phyloP scores from a whole-genome alignment of 2,888 invertebrate species.

The Rhabditoides inermis region DNA sequence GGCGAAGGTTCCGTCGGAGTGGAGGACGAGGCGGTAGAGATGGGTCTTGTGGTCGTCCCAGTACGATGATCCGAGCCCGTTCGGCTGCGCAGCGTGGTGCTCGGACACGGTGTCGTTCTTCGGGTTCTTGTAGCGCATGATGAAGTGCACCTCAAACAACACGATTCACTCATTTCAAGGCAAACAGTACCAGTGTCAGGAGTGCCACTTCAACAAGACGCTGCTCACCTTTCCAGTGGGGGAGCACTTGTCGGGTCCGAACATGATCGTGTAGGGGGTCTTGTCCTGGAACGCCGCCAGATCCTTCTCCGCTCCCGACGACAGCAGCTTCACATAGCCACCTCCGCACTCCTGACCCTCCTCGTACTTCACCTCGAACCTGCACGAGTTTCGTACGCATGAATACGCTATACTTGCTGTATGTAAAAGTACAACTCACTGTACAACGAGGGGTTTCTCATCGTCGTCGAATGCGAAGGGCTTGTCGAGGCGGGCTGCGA shows the following conservation, averaged over 20 bases:
- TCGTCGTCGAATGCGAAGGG: slow-evolving; percentile 73
- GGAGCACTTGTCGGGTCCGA: slow-evolving; percentile 98
- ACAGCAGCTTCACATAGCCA: slow-evolving; percentile 86
- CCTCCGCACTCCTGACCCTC: slow-evolving; percentile 98
- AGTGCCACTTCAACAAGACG: too few species aligned
- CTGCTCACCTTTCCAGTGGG: slow-evolving; percentile 85
- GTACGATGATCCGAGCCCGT: slow-evolving; percentile 58
- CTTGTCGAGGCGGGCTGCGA: slow-evolving; percentile 69
- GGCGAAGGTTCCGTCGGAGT: slow-evolving; percentile 72
- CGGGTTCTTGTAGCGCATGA: slow-evolving; percentile 90
- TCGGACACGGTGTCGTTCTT: slow-evolving; percentile 70
- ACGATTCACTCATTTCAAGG: too few species aligned
- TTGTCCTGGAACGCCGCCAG: slow-evolving; percentile 64
- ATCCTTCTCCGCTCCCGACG: slow-evolving; percentile 61
- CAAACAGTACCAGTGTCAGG: too few species aligned
- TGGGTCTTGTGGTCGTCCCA: slow-evolving; percentile 83
- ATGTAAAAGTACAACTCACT: slow-evolving; percentile 64
- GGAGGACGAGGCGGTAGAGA: slow-evolving; percentile 71
- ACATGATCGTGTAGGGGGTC: slow-evolving; percentile 97
- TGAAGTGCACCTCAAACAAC: too few species aligned
- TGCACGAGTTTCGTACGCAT: slow-evolving; percentile 31
- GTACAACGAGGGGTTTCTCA: slow-evolving; percentile 73
- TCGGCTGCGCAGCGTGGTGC: slow-evolving; percentile 88
- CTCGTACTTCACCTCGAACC: slow-evolving; percentile 66
- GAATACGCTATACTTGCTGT: not conserved